These are phyloP conservation scores for Macrosoma leucophasiata DNA, from an alignment of 2,888 invertebrate species.

Conservation along the genomic window DNA sequence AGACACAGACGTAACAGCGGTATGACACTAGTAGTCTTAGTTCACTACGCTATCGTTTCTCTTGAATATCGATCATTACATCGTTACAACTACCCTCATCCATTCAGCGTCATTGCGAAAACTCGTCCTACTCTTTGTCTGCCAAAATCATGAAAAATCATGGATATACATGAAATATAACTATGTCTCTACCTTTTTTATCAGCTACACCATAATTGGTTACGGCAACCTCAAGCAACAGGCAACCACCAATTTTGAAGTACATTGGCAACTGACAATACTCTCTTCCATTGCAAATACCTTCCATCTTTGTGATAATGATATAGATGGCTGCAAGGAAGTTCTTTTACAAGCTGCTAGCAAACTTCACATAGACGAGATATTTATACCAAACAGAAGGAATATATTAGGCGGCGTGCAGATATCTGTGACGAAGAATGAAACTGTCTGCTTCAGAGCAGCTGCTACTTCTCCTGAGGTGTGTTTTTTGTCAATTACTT, in stretches of 20 bases:
- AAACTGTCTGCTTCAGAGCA: conserved; percentile 50
- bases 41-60: too few relatives aligned
- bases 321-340: conserved; percentile 36
- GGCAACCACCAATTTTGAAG: conserved; percentile 32
- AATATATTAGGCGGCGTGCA: conserved; percentile 58
- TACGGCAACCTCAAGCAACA: conserved; percentile 41
- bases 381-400: conserved; percentile 56
- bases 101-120: too few relatives aligned
- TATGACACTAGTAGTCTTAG: too few relatives aligned
- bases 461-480: conserved; percentile 49
- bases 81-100: too few relatives aligned
- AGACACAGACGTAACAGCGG: too few relatives aligned
- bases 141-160: too few relatives aligned
- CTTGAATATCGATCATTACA: too few relatives aligned
- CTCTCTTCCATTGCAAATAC: conserved; percentile 38
- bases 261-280: conserved; percentile 54
- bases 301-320: conserved; percentile 58
- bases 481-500: too few relatives aligned
- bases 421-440: conserved; percentile 43
- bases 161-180: too few relatives aligned
- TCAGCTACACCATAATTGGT: conserved; percentile 55
- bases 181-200: conserved; percentile 7
- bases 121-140: too few relatives aligned
- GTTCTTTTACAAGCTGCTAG: conserved; percentile 31
- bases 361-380: conserved; percentile 54